Percentiles rank a stretch among this genome's conserved stretches.
Evolutionary conservation across 2,113 vertebrate genomes (phyloP).

Genomic region (Stegostoma tigrinum): DNA sequence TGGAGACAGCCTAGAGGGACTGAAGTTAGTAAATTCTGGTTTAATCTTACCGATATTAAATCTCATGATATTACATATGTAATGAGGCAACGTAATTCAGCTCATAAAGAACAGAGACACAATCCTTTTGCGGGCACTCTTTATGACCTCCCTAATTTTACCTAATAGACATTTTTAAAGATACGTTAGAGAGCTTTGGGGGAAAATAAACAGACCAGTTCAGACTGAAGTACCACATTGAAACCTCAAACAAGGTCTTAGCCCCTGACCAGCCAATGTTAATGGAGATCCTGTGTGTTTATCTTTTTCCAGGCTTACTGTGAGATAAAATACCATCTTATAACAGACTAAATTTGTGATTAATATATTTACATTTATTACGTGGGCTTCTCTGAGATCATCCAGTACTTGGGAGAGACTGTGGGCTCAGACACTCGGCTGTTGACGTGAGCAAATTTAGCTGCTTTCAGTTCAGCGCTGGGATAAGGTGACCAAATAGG

Average conservation of each 20-base stretch:
- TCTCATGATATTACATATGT: background rate
- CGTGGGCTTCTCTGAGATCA: background rate
- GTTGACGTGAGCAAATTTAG: background rate
- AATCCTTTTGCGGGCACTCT: background rate
- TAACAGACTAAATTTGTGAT: background rate
- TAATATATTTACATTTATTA: background rate
- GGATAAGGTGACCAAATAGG: background rate
- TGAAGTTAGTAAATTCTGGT: background rate
- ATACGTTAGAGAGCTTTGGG: background rate
- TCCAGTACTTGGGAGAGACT: background rate
- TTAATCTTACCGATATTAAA: background rate
- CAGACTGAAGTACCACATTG: background rate
- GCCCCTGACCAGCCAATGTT: background rate
- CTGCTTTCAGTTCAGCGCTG: background rate
- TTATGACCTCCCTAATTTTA: background rate
- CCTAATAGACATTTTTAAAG: background rate
- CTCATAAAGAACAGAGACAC: background rate
- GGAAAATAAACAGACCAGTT: background rate
- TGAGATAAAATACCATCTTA: background rate
- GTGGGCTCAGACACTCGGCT: background rate
- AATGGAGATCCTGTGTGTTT: background rate
- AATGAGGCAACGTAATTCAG: slow-evolving; percentile 10
- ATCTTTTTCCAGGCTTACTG: background rate
- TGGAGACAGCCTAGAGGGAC: background rate
- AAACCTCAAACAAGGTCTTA: background rate